Percentiles rank a stretch among this genome's conserved stretches.
Conservation (phyloP, 2,888 invertebrate species). For the Ecdyonurus torrentis region DNA sequence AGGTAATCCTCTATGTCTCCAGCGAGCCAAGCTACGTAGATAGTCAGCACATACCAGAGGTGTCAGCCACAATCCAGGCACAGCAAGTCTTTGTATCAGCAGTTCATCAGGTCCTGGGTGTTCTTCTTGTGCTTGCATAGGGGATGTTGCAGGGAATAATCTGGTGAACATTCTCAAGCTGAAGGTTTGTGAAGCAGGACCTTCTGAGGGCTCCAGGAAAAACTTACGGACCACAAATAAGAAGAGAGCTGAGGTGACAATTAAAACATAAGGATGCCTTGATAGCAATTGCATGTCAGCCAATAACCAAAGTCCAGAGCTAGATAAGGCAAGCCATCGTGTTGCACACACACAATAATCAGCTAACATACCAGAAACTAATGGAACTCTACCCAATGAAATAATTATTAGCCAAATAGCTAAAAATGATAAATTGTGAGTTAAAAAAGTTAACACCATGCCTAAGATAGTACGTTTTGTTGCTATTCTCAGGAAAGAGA, state of each 20-base stretch:
- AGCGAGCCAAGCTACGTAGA: conserved; percentile 29
- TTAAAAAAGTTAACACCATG: conserved; percentile 20
- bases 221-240: not conserved
- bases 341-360: conserved; percentile 20
- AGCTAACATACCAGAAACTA: not conserved
- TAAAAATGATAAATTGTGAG: conserved; percentile 28
- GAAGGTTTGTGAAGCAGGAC: conserved; percentile 12
- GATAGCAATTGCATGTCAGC: conserved; percentile 17
- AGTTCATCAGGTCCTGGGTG: conserved; percentile 18
- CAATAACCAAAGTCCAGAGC: conserved; percentile 19
- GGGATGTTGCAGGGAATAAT: not conserved
- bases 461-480: not conserved
- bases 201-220: conserved; percentile 7
- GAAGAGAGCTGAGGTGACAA: conserved; percentile 18
- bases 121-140: conserved; percentile 10
- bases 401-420: conserved; percentile 28
- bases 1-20: conserved; percentile 23
- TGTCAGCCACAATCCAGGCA: conserved; percentile 28
- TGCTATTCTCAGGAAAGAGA: conserved; percentile 27
- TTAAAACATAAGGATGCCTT: conserved; percentile 18
- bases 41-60: conserved; percentile 28
- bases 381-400: conserved; percentile 10
- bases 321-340: conserved; percentile 21
- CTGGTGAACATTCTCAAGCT: not conserved
- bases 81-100: conserved; percentile 26